These are phyloP conservation scores for Malurus melanocephalus DNA, from an alignment of 2,113 vertebrate species.

Conservation along the genomic window DNA sequence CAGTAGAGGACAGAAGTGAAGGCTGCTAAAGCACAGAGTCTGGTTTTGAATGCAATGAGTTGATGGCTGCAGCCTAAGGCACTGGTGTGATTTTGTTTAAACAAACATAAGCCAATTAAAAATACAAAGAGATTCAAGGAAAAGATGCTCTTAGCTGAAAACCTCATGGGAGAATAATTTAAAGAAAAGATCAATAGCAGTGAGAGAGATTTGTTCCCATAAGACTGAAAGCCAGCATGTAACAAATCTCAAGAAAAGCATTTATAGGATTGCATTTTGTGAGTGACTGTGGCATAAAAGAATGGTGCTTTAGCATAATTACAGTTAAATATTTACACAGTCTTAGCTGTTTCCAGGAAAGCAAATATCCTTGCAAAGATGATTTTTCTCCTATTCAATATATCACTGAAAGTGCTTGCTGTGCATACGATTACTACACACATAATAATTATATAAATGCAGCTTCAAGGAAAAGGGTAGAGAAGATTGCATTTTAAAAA, in stretches of 20 bases:
- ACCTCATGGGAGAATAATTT: conserved; percentile 64
- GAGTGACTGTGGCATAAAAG: conserved; percentile 41
- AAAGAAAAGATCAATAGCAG: conserved; percentile 66
- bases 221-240: conserved; percentile 56
- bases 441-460: conserved; percentile 12
- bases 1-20: conserved; percentile 36
- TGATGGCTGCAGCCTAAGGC: conserved; percentile 35
- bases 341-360: conserved; percentile 38
- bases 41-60: conserved; percentile 43
- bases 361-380: conserved; percentile 31
- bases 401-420: neutral
- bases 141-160: conserved; percentile 62
- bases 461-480: neutral
- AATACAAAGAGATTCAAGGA: conserved; percentile 66
- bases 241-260: conserved; percentile 42
- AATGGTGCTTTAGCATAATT: conserved; percentile 44
- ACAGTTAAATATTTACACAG: conserved; percentile 63
- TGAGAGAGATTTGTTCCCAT: conserved; percentile 54
- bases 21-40: neutral
- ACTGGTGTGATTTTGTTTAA: conserved; percentile 66
- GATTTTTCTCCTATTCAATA: conserved; percentile 11
- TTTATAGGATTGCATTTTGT: conserved; percentile 52
- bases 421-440: neutral
- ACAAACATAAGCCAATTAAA: conserved; percentile 73
- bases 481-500: neutral